These are phyloP conservation scores for Drosophila pseudotakahashii DNA, from an alignment of 2,888 invertebrate genomes.

Conservation along the genomic window DNA sequence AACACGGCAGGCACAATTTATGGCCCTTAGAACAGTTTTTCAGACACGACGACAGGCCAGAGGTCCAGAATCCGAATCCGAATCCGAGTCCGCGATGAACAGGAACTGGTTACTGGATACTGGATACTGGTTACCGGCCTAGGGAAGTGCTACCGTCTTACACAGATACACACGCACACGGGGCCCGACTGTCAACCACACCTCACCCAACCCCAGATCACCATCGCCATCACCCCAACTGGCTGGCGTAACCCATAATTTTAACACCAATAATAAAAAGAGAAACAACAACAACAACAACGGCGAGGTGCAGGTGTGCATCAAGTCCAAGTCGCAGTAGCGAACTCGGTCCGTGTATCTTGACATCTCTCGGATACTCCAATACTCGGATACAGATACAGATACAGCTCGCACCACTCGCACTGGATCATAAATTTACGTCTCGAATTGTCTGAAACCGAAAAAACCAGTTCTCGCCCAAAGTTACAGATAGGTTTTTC, in stretches of 20 bases:
- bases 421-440: slow-evolving; percentile 79
- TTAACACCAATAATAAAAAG: slow-evolving; percentile 78
- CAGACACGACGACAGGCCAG: slow-evolving; percentile 68
- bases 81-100: slow-evolving; percentile 18
- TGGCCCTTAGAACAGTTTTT: slow-evolving; percentile 75
- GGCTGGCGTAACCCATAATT: slow-evolving; percentile 73
- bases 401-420: slow-evolving; percentile 39
- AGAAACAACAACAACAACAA: slow-evolving; percentile 51
- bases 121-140: slow-evolving; percentile 30
- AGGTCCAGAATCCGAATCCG: slow-evolving; percentile 13
- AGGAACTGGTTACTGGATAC: slow-evolving; percentile 61
- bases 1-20: slow-evolving; percentile 59
- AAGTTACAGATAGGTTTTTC: slow-evolving; percentile 65
- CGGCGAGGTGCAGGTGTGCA: slow-evolving; percentile 72
- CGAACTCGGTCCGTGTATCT: slow-evolving; percentile 57
- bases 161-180: slow-evolving; percentile 51
- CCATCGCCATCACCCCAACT: slow-evolving; percentile 7
- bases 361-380: slow-evolving; percentile 70
- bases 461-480: slow-evolving; percentile 48
- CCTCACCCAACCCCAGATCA: slow-evolving; percentile 43
- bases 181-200: slow-evolving; percentile 63
- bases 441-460: slow-evolving; percentile 73
- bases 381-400: slow-evolving; percentile 47
- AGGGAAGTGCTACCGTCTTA: slow-evolving; percentile 78
- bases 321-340: slow-evolving; percentile 73